Evolutionary conservation across 2,888 invertebrate genomes (phyloP).

Genomic region (Willowsia nigromaculata): DNA sequence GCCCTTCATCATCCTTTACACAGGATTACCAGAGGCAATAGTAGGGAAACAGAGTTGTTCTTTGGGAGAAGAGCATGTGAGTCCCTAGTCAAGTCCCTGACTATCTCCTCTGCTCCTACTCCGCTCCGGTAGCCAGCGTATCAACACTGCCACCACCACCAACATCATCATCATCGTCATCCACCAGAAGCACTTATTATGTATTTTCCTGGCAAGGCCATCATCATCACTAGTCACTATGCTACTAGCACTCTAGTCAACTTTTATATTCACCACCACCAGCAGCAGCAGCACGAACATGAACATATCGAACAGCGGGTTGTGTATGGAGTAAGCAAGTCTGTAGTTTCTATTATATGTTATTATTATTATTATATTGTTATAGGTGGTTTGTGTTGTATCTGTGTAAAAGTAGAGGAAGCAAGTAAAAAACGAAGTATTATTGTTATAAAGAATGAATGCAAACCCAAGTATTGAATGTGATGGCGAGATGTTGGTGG

Average conservation of each 20-base stretch:
- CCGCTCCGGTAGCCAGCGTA: conserved; percentile 21
- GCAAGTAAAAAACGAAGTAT: conserved; percentile 38
- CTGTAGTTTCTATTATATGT: background rate
- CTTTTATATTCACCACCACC: conserved; percentile 44
- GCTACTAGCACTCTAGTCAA: conserved; percentile 53
- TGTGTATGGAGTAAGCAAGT: conserved; percentile 68
- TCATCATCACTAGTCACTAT: conserved; percentile 65
- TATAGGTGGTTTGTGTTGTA: background rate
- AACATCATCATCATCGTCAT: background rate
- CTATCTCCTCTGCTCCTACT: conserved; percentile 39
- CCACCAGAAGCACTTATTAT: conserved; percentile 57
- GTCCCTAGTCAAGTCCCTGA: conserved; percentile 53
- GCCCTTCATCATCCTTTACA: conserved; percentile 60
- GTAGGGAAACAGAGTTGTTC: conserved; percentile 19
- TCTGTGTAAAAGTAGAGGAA: background rate
- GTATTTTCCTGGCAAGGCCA: conserved; percentile 74
- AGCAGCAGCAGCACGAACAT: background rate
- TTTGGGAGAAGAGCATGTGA: background rate
- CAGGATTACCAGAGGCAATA: background rate
- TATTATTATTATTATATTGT: too few relatives aligned
- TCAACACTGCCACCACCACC: background rate
- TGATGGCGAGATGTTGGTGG: conserved; percentile 34
- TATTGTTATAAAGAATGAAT: conserved; percentile 42
- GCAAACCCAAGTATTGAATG: conserved; percentile 42
- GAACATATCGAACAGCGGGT: conserved; percentile 65